Base-by-base conservation (phyloP, 1,140 invertebrate genomes). In the Pogonognathellus flavescens region DNA sequence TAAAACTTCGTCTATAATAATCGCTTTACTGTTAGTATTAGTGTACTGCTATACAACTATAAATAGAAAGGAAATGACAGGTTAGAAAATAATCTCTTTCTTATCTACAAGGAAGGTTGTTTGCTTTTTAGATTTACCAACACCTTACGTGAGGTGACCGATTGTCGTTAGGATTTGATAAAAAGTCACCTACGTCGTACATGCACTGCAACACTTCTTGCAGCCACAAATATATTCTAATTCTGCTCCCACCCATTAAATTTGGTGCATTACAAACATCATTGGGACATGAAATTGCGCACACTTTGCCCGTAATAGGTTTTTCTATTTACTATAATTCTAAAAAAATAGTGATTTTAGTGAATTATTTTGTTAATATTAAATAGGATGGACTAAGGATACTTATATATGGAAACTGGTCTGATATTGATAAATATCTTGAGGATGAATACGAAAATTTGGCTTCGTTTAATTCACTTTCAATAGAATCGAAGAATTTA, bases 211-310 rank as follows among this genome's bases (percentile, higher is more conserved):
- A n/a, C n/a, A n/a, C n/a, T 81, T 55, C 31, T 16, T 81, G 55
- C 50, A 81, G 22, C 53, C 80, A 0, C 80, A 50, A 4, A 9
- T 81, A 18, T 81, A 25, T 57, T 22, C 25, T 6, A 53, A 22
- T 8, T 50, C 55, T 55, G 80, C 50, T 5, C 80, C 80, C 14
- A 55, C 14, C 80, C 0, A 4, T 81, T n/a, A 81, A 81, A 25
- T 81, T 55, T 81, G 80, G 80, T 2, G 50, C 22, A 3, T n/a
- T 81, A 16, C 50, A 50, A 81, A 31, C 52, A 20, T 16, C 52
- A 41, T 11, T 81, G n/a, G 80, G 80, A 25, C 80, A 81, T 81
- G 80, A 81, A 57, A 55, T 81, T 25, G 80, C 80, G 25, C 80
- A 81, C 22, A 57, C 18, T 55, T 16, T 81, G 7, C 80, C 80